A percentile compares a stretch with the other conserved stretches of the same genome.
Evolutionary conservation across 2,797 vertebrate genomes (phyloP).

Genomic region (Anguilla pacifica): DNA sequence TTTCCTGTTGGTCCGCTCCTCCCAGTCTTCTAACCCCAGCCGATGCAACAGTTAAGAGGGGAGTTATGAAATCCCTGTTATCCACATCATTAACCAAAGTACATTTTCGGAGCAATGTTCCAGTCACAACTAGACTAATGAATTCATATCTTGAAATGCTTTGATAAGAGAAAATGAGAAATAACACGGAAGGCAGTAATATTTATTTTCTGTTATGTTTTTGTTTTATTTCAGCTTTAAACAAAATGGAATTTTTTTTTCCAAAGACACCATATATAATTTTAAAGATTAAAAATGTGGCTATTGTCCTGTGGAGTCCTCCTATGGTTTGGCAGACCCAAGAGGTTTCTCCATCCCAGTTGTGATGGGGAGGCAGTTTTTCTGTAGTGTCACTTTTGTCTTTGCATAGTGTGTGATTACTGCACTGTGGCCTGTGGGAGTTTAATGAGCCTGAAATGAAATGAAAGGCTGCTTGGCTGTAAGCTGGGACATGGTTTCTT

Average conservation of each 20-base stretch:
- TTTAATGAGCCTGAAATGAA: constrained; percentile 9
- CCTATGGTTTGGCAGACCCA: neutral
- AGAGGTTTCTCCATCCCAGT: neutral
- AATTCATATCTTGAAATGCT: constrained; percentile 1
- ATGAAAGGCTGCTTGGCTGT: constrained; percentile 6
- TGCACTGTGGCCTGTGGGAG: neutral
- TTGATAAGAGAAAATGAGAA: constrained; percentile 6
- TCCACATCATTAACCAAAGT: constrained; percentile 15
- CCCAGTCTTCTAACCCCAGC: neutral
- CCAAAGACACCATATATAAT: neutral
- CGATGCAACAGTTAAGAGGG: constrained; percentile 6
- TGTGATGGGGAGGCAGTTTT: neutral
- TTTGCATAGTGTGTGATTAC: constrained; percentile 7
- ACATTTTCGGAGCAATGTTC: neutral
- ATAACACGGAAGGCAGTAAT: neutral
- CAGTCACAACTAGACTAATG: neutral
- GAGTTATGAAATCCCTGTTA: neutral
- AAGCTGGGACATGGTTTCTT: neutral
- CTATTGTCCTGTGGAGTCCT: neutral
- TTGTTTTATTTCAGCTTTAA: neutral
- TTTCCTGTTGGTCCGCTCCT: neutral
- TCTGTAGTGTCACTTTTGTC: constrained; percentile 4
- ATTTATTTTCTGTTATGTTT: neutral
- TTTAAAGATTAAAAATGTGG: neutral
- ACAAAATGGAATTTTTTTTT: neutral